These are phyloP conservation scores for Riparia riparia DNA, from an alignment of 2,113 vertebrate genomes.

Conservation along the genomic window DNA sequence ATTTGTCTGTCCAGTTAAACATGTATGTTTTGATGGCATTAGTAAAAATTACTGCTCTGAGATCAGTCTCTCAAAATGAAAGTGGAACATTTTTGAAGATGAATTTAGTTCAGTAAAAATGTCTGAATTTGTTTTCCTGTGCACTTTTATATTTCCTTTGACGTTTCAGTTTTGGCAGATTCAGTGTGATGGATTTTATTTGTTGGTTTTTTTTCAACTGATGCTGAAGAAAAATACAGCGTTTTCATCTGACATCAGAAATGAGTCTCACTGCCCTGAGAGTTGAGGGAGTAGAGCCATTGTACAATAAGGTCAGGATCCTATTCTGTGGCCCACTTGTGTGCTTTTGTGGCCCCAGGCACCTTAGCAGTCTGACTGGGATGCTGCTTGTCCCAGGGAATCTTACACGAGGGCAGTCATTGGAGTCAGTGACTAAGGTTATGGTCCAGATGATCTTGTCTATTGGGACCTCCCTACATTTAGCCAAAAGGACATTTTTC, in stretches of 20 bases:
- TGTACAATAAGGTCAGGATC: rapidly evolving
- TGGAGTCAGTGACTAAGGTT: neutral
- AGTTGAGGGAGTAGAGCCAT: neutral
- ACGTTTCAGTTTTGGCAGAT: neutral
- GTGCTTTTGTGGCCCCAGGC: neutral
- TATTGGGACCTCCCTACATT: neutral
- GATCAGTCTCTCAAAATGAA: neutral
- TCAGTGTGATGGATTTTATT: neutral
- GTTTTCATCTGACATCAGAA: neutral
- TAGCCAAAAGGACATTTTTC: neutral
- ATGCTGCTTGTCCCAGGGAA: neutral
- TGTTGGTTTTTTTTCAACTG: neutral
- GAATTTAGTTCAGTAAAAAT: neutral
- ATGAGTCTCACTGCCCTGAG: no score
- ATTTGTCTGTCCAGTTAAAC: neutral
- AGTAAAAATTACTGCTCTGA: neutral
- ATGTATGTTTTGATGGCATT: rapidly evolving
- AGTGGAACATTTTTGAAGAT: neutral
- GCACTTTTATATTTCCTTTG: neutral
- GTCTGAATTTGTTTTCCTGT: neutral
- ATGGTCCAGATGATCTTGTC: neutral
- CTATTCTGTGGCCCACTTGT: rapidly evolving
- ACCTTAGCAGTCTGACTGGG: neutral
- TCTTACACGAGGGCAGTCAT: neutral
- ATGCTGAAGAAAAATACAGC: neutral